A percentile compares a stretch with the other conserved stretches of the same genome.
phyloP scores from a whole-genome alignment of 2,888 invertebrate genomes.

The Drosophila vallismaia region DNA sequence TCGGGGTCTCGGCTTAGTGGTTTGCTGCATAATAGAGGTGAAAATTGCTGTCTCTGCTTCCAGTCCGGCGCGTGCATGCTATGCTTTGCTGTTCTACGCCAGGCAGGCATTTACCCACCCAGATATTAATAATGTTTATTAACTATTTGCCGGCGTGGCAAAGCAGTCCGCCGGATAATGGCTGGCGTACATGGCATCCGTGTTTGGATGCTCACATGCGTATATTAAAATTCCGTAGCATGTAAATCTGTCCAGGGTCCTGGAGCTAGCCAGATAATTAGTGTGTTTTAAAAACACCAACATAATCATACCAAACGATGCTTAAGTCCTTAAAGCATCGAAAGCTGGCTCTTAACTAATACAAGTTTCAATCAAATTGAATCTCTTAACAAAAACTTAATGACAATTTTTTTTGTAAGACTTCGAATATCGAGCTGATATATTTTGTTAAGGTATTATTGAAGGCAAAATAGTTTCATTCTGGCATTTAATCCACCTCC shows the following conservation, averaged over 20 bases:
- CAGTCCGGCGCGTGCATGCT: constrained; percentile 10
- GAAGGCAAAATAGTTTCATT: too few relatives aligned
- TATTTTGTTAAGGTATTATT: too few relatives aligned
- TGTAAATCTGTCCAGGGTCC: constrained; percentile 24
- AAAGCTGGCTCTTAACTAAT: neutral
- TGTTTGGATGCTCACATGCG: constrained; percentile 4
- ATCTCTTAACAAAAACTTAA: too few relatives aligned
- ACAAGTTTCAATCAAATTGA: too few relatives aligned
- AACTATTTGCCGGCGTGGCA: constrained; percentile 50
- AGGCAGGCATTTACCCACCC: constrained; percentile 44
- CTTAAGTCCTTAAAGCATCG: constrained; percentile 1
- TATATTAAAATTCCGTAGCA: constrained; percentile 17
- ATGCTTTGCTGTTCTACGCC: constrained; percentile 52
- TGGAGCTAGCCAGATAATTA: constrained; percentile 26
- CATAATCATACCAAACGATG: constrained; percentile 10
- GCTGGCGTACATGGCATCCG: constrained; percentile 18
- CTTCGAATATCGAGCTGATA: too few relatives aligned
- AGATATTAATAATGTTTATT: constrained; percentile 69
- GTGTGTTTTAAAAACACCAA: constrained; percentile 46
- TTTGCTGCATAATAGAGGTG: constrained; percentile 41
- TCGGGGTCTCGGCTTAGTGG: constrained; percentile 24
- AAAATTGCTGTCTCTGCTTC: constrained; percentile 36
- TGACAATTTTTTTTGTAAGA: too few relatives aligned
- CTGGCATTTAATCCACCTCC: neutral
- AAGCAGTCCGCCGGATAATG: constrained; percentile 20